phyloP scores from a whole-genome alignment of 2,797 vertebrate genomes.

The Psittacula derbiana region DNA sequence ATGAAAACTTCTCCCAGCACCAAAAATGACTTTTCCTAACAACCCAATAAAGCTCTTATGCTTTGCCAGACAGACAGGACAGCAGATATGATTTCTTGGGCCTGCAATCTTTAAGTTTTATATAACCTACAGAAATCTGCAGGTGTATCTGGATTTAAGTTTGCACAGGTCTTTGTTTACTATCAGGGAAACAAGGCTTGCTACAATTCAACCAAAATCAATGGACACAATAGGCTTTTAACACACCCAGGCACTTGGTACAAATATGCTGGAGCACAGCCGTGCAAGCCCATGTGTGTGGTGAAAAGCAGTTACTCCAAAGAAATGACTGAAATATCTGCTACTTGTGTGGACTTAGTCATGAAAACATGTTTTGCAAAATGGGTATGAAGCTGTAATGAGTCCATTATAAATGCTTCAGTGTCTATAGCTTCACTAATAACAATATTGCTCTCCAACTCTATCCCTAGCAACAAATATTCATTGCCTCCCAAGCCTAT shows the following conservation, averaged over 20 bases:
- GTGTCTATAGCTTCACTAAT: neutral
- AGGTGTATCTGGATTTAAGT: neutral
- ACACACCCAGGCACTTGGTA: neutral
- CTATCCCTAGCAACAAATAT: neutral
- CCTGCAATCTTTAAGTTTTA: neutral
- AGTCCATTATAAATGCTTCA: neutral
- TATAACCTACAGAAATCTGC: neutral
- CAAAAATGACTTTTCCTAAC: neutral
- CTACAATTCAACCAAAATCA: neutral
- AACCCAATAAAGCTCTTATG: neutral
- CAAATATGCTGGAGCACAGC: neutral
- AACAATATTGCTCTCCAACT: neutral
- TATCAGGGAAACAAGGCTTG: neutral
- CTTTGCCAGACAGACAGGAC: neutral
- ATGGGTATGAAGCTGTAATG: neutral
- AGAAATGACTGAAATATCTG: neutral
- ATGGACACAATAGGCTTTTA: neutral
- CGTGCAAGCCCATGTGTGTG: rapidly evolving
- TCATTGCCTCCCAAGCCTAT: neutral
- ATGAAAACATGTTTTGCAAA: neutral
- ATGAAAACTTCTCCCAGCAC: neutral
- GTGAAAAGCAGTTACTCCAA: neutral
- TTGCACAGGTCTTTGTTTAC: neutral
- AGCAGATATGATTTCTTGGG: neutral
- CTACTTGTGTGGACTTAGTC: neutral